Conservation (phyloP, 2,113 vertebrate genomes). For the Chloebia gouldiae region DNA sequence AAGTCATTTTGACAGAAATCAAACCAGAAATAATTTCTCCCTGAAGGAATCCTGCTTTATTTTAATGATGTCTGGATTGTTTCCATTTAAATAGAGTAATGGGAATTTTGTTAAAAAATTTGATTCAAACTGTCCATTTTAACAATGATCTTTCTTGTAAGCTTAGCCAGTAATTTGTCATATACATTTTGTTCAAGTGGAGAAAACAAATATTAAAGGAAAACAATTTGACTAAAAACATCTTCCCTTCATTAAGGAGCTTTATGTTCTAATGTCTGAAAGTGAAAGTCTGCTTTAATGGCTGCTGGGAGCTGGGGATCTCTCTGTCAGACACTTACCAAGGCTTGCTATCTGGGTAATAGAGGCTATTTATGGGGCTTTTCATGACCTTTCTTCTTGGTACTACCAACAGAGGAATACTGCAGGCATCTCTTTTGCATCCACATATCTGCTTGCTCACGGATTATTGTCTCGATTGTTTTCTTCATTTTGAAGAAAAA, state of each 20-base stretch:
- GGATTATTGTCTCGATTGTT: conserved; percentile 58
- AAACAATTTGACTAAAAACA: conserved; percentile 62
- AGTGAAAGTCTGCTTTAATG: conserved; percentile 58
- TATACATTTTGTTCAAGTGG: conserved; percentile 34
- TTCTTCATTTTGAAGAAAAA: conserved; percentile 61
- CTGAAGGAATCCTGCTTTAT: conserved; percentile 73
- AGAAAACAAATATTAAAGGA: conserved; percentile 43
- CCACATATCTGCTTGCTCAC: conserved; percentile 55
- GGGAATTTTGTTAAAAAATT: conserved; percentile 58
- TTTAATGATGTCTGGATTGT: conserved; percentile 73
- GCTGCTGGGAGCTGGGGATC: conserved; percentile 57
- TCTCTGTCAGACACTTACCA: conserved; percentile 58
- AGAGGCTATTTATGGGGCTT: conserved; percentile 64
- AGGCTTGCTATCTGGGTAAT: conserved; percentile 61
- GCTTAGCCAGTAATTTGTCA: conserved; percentile 60
- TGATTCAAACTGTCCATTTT: conserved; percentile 57
- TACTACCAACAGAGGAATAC: conserved; percentile 61
- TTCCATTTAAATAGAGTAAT: conserved; percentile 68
- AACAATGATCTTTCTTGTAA: conserved; percentile 59
- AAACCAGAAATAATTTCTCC: conserved; percentile 79
- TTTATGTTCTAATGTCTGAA: conserved; percentile 43
- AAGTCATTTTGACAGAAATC: conserved; percentile 78
- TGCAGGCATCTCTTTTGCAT: conserved; percentile 39
- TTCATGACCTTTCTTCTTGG: conserved; percentile 66
- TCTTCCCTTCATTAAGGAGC: conserved; percentile 40